A percentile compares a stretch with the other conserved stretches of the same genome.
These are phyloP conservation scores for Ascaphus truei DNA, from an alignment of 2,113 vertebrate species.

Conservation along the genomic window DNA sequence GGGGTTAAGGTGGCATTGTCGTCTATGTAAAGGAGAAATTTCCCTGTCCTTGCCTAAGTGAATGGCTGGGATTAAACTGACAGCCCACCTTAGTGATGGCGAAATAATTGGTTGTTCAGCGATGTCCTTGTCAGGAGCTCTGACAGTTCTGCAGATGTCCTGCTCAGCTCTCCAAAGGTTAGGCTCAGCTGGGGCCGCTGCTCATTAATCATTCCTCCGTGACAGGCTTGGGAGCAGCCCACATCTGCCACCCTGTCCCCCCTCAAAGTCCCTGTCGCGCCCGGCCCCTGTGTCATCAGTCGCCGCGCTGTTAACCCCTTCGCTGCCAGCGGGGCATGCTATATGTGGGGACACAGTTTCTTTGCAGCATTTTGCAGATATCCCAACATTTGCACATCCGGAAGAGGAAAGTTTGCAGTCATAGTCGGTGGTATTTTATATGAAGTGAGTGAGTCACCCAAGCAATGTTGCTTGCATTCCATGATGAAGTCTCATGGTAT, in stretches of 20 bases:
- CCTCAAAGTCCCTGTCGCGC: slow-evolving; percentile 75
- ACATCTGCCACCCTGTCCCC: slow-evolving; percentile 92
- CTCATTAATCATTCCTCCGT: slow-evolving; percentile 99
- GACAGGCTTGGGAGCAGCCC: slow-evolving; percentile 96
- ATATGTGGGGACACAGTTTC: no score
- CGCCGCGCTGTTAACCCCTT: slow-evolving; percentile 35
- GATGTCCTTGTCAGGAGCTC: slow-evolving; percentile 99
- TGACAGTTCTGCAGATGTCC: slow-evolving; percentile 99
- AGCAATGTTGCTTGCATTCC: no score
- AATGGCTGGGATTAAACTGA: slow-evolving; percentile 99
- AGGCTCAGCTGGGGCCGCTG: slow-evolving; percentile 95
- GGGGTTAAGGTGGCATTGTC: slow-evolving; percentile 64
- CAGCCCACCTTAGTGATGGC: slow-evolving; percentile 99
- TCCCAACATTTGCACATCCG: no score
- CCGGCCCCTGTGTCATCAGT: slow-evolving; percentile 66
- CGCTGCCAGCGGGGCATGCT: no score
- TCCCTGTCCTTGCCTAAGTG: slow-evolving; percentile 99
- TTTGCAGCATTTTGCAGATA: no score
- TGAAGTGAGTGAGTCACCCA: no score
- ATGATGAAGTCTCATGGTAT: no score
- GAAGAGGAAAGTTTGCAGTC: no score
- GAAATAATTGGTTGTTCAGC: slow-evolving; percentile 99
- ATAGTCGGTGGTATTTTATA: no score
- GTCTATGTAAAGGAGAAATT: slow-evolving; percentile 91
- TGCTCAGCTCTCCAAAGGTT: slow-evolving; percentile 99